A percentile compares a stretch with the other conserved stretches of the same genome.
Conservation (phyloP, 2,797 vertebrate genomes). For the Notoglanidium macrostoma region DNA sequence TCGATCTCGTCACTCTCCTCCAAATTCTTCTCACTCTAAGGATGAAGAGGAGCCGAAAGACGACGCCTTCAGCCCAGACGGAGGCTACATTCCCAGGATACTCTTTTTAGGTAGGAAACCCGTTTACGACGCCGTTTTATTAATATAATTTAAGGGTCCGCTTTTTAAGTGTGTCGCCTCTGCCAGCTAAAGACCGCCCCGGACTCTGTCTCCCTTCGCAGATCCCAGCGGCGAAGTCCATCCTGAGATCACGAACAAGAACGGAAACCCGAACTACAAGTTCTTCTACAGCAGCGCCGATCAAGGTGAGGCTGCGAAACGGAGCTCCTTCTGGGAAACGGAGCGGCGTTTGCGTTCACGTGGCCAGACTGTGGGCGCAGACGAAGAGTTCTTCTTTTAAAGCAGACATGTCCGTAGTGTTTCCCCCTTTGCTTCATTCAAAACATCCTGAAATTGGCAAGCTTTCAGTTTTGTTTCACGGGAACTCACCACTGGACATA, state of each 20-base stretch:
- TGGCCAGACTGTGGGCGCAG: not conserved
- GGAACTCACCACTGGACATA: not conserved
- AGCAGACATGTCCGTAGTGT: not conserved
- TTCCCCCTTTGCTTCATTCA: not conserved
- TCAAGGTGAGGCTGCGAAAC: slow-evolving; percentile 79
- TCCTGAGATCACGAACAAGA: slow-evolving; percentile 92
- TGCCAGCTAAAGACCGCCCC: no score
- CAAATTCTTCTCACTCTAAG: slow-evolving; percentile 67
- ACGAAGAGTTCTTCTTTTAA: not conserved
- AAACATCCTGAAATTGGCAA: not conserved
- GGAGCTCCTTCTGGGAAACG: not conserved
- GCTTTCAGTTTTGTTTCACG: slow-evolving; percentile 4
- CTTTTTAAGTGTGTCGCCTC: no score
- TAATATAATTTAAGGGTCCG: no score
- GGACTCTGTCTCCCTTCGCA: slow-evolving; percentile 56
- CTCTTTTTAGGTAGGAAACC: slow-evolving; percentile 88
- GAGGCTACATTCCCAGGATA: slow-evolving; percentile 97
- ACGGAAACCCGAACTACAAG: slow-evolving; percentile 96
- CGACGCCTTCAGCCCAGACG: slow-evolving; percentile 90
- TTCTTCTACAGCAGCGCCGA: slow-evolving; percentile 96
- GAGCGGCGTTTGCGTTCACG: not conserved
- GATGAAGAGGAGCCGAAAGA: slow-evolving; percentile 98
- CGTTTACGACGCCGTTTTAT: not conserved
- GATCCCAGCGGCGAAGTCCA: slow-evolving; percentile 91
- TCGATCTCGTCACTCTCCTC: not conserved